Conservation (phyloP, 2,888 invertebrate genomes). For the Cylloceria caligata region DNA sequence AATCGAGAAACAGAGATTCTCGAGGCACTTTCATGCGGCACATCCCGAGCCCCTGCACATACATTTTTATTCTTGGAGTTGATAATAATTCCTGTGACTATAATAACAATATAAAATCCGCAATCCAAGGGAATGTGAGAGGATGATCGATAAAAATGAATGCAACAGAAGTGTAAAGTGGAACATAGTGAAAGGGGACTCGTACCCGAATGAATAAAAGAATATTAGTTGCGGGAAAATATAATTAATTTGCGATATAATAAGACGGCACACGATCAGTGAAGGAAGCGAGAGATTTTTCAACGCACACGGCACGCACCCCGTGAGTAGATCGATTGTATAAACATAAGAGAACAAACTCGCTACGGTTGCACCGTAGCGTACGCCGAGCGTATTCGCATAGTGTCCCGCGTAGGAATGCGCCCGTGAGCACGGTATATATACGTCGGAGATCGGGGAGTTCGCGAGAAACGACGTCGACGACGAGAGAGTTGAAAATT, state of each 20-base stretch:
- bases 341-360: conserved; percentile 48
- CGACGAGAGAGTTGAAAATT: conserved; percentile 80
- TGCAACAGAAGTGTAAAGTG: conserved; percentile 61
- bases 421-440: conserved; percentile 58
- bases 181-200: conserved; percentile 67
- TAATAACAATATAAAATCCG: conserved; percentile 19
- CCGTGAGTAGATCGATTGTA: conserved; percentile 53
- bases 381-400: conserved; percentile 12
- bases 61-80: conserved; percentile 31
- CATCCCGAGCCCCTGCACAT: conserved; percentile 18
- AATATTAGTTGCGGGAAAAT: conserved; percentile 59
- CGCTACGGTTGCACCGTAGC: neutral
- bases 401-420: conserved; percentile 68
- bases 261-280: conserved; percentile 11
- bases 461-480: conserved; percentile 56
- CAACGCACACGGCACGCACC: conserved; percentile 25
- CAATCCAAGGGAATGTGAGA: conserved; percentile 14
- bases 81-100: neutral
- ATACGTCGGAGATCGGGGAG: conserved; percentile 9
- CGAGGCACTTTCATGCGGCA: conserved; percentile 45
- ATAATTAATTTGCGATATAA: conserved; percentile 52
- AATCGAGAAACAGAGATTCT: conserved; percentile 46
- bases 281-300: conserved; percentile 46
- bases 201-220: conserved; percentile 66
- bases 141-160: conserved; percentile 24